phyloP scores from a whole-genome alignment of 2,888 invertebrate species.

The Cynaeus angustus region DNA sequence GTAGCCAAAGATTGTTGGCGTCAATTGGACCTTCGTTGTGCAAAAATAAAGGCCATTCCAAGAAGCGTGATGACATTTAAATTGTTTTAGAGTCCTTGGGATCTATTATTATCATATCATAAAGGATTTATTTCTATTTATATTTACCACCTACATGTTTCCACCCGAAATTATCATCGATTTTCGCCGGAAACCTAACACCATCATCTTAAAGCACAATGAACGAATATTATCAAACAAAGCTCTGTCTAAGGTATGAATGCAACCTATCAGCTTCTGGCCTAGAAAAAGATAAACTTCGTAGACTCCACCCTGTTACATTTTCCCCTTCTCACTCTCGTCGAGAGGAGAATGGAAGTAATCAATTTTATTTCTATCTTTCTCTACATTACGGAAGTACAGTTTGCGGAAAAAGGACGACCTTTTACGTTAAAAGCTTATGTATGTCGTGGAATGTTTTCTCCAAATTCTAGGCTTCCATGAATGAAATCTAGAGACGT shows the following conservation, averaged over 20 bases:
- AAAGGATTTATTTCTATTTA: slow-evolving; percentile 34
- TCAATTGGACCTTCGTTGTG: neutral
- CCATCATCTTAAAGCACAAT: slow-evolving; percentile 23
- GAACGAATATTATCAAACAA: slow-evolving; percentile 28
- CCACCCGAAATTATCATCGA: slow-evolving; percentile 14
- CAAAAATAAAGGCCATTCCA: neutral
- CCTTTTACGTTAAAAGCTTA: slow-evolving; percentile 11
- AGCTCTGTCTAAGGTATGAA: slow-evolving; percentile 12
- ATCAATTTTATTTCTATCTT: slow-evolving; percentile 25
- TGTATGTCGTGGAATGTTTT: slow-evolving; percentile 23
- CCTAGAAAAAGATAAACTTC: slow-evolving; percentile 25
- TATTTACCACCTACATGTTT: slow-evolving; percentile 17
- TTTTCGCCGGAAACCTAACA: slow-evolving; percentile 16
- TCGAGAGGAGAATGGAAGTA: slow-evolving; percentile 20
- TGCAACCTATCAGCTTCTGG: slow-evolving; percentile 14
- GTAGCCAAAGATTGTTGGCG: too few species aligned
- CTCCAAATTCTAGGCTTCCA: slow-evolving; percentile 9
- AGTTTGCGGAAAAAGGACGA: slow-evolving; percentile 18
- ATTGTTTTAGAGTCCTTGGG: neutral
- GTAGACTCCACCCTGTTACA: slow-evolving; percentile 26
- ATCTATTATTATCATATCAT: slow-evolving; percentile 15
- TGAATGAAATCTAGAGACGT: slow-evolving; percentile 4
- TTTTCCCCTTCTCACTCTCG: slow-evolving; percentile 20
- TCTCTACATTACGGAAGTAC: slow-evolving; percentile 11
- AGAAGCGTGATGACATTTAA: neutral